Percentiles rank a stretch among this genome's conserved stretches.
phyloP scores from a whole-genome alignment of 2,888 invertebrate species.

The Hyalella azteca region DNA sequence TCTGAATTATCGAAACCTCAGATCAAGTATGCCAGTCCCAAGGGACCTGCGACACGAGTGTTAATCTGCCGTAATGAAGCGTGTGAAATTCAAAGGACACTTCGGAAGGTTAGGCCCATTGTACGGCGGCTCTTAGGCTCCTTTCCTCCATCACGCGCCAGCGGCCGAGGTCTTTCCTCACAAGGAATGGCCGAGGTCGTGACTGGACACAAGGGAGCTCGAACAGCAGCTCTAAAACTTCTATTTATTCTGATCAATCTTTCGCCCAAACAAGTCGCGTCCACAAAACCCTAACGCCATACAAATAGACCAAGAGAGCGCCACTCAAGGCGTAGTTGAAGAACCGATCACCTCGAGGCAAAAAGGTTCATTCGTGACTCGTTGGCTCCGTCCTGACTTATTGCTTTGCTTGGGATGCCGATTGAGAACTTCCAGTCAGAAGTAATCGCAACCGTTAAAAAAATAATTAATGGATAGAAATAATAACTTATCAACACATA shows the following conservation, averaged over 20 bases:
- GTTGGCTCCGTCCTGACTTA: slow-evolving; percentile 12
- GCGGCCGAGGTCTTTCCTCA: slow-evolving; percentile 5
- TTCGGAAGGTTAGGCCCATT: slow-evolving; percentile 21
- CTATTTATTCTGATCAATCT: slow-evolving; percentile 3
- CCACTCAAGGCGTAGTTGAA: too few relatives aligned
- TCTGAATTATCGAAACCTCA: not conserved
- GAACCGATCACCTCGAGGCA: not conserved
- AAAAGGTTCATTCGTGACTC: slow-evolving; percentile 20
- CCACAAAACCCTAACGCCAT: not conserved
- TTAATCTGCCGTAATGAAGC: slow-evolving; percentile 35
- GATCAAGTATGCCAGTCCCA: not conserved
- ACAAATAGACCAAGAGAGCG: not conserved
- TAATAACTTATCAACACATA: not conserved
- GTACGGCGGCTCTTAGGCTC: not conserved
- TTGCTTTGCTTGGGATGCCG: slow-evolving; percentile 28
- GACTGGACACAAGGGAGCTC: slow-evolving; percentile 16
- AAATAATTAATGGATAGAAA: not conserved
- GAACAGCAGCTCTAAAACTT: slow-evolving; percentile 4
- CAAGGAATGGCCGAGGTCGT: slow-evolving; percentile 23
- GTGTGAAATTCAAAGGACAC: slow-evolving; percentile 35
- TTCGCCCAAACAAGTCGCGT: not conserved
- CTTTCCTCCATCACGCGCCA: slow-evolving; percentile 17
- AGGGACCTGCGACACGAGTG: slow-evolving; percentile 7
- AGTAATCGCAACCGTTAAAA: not conserved
- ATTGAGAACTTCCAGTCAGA: slow-evolving; percentile 32